Percentiles rank a stretch among this genome's conserved stretches.
phyloP scores from a whole-genome alignment of 2,888 invertebrate species.

The Morinoia aosen region DNA sequence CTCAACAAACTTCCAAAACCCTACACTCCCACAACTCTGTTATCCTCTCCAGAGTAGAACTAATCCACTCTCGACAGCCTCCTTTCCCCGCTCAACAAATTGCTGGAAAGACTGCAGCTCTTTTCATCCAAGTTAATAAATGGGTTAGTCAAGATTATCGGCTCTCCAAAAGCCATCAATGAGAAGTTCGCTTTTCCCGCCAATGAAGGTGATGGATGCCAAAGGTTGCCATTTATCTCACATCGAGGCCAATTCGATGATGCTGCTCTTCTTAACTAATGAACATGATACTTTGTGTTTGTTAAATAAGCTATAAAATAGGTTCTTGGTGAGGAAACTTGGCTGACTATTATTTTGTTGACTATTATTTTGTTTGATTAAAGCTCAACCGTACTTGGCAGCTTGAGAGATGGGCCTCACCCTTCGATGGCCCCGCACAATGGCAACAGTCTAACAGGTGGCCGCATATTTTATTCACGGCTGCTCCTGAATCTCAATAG shows the following conservation, averaged over 20 bases:
- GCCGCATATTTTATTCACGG: slow-evolving; percentile 50
- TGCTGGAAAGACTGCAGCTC: slow-evolving; percentile 26
- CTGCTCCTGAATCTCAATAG: slow-evolving; percentile 29
- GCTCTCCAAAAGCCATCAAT: slow-evolving; percentile 43
- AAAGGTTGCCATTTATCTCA: not conserved
- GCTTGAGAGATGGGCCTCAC: slow-evolving; percentile 18
- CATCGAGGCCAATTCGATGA: not conserved
- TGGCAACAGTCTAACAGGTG: slow-evolving; percentile 51
- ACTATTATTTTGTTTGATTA: not conserved
- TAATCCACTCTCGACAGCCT: slow-evolving; percentile 17
- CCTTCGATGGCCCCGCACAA: slow-evolving; percentile 24
- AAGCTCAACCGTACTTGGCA: not conserved
- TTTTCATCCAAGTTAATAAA: slow-evolving; percentile 47
- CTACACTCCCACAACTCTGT: not conserved
- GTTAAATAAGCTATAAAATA: not conserved
- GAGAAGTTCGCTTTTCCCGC: slow-evolving; percentile 31
- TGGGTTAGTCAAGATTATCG: slow-evolving; percentile 51
- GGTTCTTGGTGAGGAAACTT: not conserved
- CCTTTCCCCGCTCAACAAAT: not conserved
- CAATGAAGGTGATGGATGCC: slow-evolving; percentile 22
- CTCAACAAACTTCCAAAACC: not conserved
- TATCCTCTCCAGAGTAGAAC: not conserved
- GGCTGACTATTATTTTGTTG: not conserved
- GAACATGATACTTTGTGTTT: not conserved
- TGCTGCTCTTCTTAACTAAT: not conserved